Evolutionary conservation across 2,797 vertebrate species (phyloP), one percentile per base, ranked within the genome.

Genomic region (Eutrigla gurnardus): DNA sequence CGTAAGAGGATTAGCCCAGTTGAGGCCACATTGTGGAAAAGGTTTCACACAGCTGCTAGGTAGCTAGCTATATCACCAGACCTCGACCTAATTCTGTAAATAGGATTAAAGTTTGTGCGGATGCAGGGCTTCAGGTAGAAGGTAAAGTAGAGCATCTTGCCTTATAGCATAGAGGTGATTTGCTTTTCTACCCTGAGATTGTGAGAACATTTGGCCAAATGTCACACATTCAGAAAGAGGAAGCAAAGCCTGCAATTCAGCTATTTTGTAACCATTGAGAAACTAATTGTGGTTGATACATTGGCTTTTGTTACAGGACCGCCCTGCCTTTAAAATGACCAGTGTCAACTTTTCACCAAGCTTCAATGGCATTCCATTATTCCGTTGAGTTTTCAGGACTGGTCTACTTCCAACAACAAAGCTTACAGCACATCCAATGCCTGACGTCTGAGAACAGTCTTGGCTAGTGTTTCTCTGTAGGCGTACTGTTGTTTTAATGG

Each of bases 1-100:
- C 42, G 47, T 93, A 94, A 94, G 86, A 93, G 92, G 93, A 93
- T 93, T 92, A 85, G 78, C 81, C 71, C 80, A 72, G 70, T 85
- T 88, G 82, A 82, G 74, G 84, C 77, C 65, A 82, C 77, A 69
- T 71, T 82, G 82, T 78, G 77, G 63, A 85, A 82, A 74, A 39
- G 46, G 75, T 87, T 87, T 84, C 69, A 78, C 78, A 82, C 82
- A 78, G 88, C 70, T 78, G 79, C 65, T 78, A 54, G 78, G 47
- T 67, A 58, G 70, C 58, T 68, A 55, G 57, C 70, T 59, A 54
- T 55, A 58, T 47, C 61, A 53, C 65, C 77, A 82, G 82, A 87
- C 82, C 73, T 69, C 10, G 74, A 61, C 40, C 70, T 84, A 50
- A 67, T 86, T 81, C 80, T 86, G 75, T 65, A 89, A 94, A 93